Conservation (phyloP, 1,140 invertebrate genomes). For the Trissolcus basalis region DNA sequence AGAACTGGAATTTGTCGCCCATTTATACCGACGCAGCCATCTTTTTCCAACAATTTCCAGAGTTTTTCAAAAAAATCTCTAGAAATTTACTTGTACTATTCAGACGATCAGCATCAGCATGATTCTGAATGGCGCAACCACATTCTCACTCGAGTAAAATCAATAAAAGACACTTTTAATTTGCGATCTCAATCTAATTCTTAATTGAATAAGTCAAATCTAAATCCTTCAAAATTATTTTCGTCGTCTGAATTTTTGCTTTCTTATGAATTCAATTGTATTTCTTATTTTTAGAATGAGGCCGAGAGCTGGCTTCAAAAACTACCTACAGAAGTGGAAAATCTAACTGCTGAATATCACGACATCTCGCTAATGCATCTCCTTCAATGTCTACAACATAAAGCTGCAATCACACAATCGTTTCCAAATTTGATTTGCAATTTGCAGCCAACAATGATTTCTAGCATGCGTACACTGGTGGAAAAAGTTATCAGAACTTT, state of each 20-base stretch:
- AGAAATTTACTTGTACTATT: constrained; percentile 33
- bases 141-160: background rate
- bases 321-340: constrained; percentile 34
- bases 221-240: too few species aligned
- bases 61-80: constrained; percentile 55
- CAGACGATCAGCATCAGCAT: constrained; percentile 9
- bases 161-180: background rate
- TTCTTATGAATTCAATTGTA: too few species aligned
- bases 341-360: constrained; percentile 55
- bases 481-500: constrained; percentile 63
- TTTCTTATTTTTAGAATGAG: constrained; percentile 28
- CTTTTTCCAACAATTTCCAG: constrained; percentile 44
- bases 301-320: constrained; percentile 20
- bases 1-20: constrained; percentile 52
- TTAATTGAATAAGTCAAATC: too few species aligned
- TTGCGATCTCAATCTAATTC: too few species aligned
- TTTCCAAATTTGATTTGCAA: constrained; percentile 8
- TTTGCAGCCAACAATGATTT: constrained; percentile 41
- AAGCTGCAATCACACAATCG: too few species aligned
- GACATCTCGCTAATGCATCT: constrained; percentile 62
- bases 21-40: constrained; percentile 63
- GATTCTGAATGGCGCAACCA: background rate
- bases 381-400: constrained; percentile 54
- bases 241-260: too few species aligned
- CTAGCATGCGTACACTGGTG: constrained; percentile 43